Evolutionary conservation across 2,888 invertebrate species (phyloP), one percentile per base, ranked within the genome.

Genomic region (Caenorhabditis uteleia): DNA sequence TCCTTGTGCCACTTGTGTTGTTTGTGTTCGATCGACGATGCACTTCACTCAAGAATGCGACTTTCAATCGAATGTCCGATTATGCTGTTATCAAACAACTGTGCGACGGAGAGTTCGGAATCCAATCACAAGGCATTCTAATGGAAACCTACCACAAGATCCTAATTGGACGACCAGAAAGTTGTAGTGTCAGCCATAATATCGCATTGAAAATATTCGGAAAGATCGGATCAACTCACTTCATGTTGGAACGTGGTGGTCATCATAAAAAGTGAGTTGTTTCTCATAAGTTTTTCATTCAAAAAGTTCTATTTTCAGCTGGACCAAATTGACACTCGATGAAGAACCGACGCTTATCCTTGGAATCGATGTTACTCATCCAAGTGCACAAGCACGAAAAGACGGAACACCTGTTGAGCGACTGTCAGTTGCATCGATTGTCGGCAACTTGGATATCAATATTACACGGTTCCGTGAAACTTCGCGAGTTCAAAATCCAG

Each of bases 311-410:
- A n/a, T n/a, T n/a, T n/a, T n/a, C n/a, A n/a, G 68, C 25, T 66
- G 68, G 65, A 42, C 31, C 2, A 50, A 48, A 29, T 44, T 77
- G 50, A 59, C 58, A 6, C 36, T 69, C 18, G 51, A 55, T 1
- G 36, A 71, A 5, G 80, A 72, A 0, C 89, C 89, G 0, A 87
- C 87, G 14, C 88, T 90, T 87, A 87, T 89, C n/a, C 87, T 92
- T 23, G 93, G 93, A 0, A 92, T 92, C 5, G 93, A 94, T 85
- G 93, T 94, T 2, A 92, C 93, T 0, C 93, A 94, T 86, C 92
- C 93, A 0, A 88, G 91, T 1, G 91, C 91, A 0, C 91, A 90
- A 57, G 88, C 89, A 16, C 43, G 51, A 6, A n/a, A 34, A 83
- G 86, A 80, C 0, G 45, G 80, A 1, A 77, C 84, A 46, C 21